phyloP scores from a whole-genome alignment of 2,797 vertebrate genomes.

The Champsocephalus esox region DNA sequence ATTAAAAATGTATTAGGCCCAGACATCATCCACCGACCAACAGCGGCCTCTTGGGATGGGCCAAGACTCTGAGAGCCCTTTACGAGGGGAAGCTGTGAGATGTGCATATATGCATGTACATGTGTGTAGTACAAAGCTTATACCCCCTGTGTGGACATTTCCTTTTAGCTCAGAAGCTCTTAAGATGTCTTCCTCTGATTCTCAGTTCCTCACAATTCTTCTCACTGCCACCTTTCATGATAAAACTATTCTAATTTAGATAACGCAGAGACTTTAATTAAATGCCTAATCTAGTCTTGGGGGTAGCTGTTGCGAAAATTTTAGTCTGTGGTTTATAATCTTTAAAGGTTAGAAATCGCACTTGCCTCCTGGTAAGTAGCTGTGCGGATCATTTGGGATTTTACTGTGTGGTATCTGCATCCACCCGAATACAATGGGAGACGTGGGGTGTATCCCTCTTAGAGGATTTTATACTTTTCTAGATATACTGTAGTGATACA shows the following conservation, averaged over 20 bases:
- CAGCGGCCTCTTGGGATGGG: constrained; percentile 74
- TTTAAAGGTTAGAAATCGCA: constrained; percentile 48
- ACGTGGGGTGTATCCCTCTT: not conserved
- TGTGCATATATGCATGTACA: constrained; percentile 26
- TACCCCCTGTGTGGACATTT: constrained; percentile 6
- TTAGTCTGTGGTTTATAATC: constrained; percentile 51
- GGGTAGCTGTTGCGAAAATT: constrained; percentile 51
- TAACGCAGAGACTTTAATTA: constrained; percentile 55
- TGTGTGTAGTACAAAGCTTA: constrained; percentile 25
- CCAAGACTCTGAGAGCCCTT: constrained; percentile 35
- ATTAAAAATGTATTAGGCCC: constrained; percentile 90
- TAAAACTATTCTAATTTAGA: constrained; percentile 64
- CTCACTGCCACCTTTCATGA: constrained; percentile 45
- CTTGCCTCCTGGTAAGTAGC: constrained; percentile 29
- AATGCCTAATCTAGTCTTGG: constrained; percentile 60
- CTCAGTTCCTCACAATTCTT: constrained; percentile 15
- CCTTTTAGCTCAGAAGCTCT: constrained; percentile 17
- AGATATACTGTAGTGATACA: not conserved
- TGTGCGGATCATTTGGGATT: constrained; percentile 29
- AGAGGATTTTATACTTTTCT: not conserved
- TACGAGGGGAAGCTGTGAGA: constrained; percentile 33
- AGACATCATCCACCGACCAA: constrained; percentile 70
- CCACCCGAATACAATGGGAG: not conserved
- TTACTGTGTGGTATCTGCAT: constrained; percentile 13
- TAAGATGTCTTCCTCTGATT: constrained; percentile 28